Conservation (phyloP, 2,797 vertebrate species). For the Chelmon rostratus region DNA sequence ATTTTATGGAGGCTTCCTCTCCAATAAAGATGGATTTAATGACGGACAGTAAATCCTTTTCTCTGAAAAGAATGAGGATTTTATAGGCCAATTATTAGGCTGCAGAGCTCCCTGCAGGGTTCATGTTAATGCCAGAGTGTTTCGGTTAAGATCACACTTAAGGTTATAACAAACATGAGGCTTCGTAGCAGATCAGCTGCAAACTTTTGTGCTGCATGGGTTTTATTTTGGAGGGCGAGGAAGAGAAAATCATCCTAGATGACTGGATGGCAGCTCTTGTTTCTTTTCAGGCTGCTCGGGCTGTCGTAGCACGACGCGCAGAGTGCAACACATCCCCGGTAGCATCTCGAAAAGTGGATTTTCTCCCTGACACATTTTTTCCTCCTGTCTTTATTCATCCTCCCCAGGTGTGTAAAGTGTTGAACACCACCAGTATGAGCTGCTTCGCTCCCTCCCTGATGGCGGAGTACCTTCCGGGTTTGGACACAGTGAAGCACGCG, state of each 20-base stretch:
- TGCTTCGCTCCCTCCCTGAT: slow-evolving; percentile 93
- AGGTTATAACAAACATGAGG: slow-evolving; percentile 47
- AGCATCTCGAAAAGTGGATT: slow-evolving; percentile 13
- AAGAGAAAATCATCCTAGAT: slow-evolving; percentile 28
- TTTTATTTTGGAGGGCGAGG: slow-evolving; percentile 34
- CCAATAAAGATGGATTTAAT: slow-evolving; percentile 72
- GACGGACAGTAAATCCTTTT: slow-evolving; percentile 57
- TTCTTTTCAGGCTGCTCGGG: slow-evolving; percentile 47
- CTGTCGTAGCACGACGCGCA: slow-evolving; percentile 27
- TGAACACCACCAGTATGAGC: slow-evolving; percentile 92
- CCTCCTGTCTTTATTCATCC: neutral
- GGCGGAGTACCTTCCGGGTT: slow-evolving; percentile 88
- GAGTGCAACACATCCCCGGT: slow-evolving; percentile 20
- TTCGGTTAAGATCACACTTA: slow-evolving; percentile 53
- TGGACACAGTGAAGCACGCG: slow-evolving; percentile 92
- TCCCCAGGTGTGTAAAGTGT: slow-evolving; percentile 91
- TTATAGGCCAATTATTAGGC: slow-evolving; percentile 61
- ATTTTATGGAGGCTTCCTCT: slow-evolving; percentile 56
- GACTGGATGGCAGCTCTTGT: slow-evolving; percentile 47
- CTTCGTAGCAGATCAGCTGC: slow-evolving; percentile 3
- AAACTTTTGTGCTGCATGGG: neutral
- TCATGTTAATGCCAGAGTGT: slow-evolving; percentile 33
- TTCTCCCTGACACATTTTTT: slow-evolving; percentile 12
- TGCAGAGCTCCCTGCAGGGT: slow-evolving; percentile 33
- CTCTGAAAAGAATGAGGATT: slow-evolving; percentile 52